Conservation (phyloP, 2,888 invertebrate species). For the Netelia melanura region DNA sequence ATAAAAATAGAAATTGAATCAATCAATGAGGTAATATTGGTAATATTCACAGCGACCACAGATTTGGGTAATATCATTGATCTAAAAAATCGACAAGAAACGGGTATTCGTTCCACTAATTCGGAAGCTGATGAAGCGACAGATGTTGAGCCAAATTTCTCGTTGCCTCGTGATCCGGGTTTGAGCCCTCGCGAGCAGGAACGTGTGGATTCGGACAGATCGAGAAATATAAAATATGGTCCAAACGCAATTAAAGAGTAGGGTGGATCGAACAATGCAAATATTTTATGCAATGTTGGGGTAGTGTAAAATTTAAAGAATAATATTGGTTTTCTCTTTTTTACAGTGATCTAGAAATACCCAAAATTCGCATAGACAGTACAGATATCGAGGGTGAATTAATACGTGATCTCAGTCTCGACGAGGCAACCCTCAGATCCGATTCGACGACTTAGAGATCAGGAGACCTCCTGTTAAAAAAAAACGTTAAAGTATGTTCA, state of each 20-base stretch:
- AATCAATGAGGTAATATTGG: background rate
- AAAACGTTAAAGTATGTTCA: constrained; percentile 34
- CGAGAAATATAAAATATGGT: constrained; percentile 18
- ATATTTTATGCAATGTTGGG: background rate
- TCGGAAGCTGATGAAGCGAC: constrained; percentile 78
- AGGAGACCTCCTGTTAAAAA: constrained; percentile 25
- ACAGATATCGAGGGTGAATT: constrained; percentile 51
- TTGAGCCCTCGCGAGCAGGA: constrained; percentile 27
- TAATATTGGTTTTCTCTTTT: constrained; percentile 11
- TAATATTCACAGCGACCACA: constrained; percentile 49
- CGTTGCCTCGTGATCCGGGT: constrained; percentile 73
- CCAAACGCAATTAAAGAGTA: constrained; percentile 45
- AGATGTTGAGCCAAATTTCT: constrained; percentile 75
- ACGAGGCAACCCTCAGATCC: constrained; percentile 55
- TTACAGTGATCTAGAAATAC: constrained; percentile 58
- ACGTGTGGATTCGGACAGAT: constrained; percentile 26
- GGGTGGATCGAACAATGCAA: background rate
- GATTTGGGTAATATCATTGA: constrained; percentile 46
- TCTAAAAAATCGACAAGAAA: constrained; percentile 63
- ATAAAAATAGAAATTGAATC: constrained; percentile 24
- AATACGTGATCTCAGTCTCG: constrained; percentile 54
- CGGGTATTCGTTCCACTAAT: constrained; percentile 74
- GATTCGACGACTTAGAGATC: constrained; percentile 55
- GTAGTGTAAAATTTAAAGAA: background rate
- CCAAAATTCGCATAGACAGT: constrained; percentile 65